Evolutionary conservation across 2,113 vertebrate genomes (phyloP).

Genomic region (Peromyscus polionotus): DNA sequence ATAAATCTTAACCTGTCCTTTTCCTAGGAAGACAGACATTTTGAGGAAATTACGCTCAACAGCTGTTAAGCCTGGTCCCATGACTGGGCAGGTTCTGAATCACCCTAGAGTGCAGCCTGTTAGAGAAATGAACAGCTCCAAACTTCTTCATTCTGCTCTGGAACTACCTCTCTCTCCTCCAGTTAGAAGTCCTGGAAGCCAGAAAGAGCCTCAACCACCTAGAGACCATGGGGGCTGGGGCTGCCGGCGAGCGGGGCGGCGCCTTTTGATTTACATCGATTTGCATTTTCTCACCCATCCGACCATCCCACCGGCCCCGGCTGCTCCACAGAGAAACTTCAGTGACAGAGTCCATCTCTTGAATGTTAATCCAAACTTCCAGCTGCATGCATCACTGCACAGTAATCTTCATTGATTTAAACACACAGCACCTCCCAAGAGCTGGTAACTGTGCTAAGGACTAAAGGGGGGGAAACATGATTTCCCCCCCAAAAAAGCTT

Average conservation of each 20-base stretch:
- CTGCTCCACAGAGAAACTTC: background rate
- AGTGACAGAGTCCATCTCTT: background rate
- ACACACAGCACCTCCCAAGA: background rate
- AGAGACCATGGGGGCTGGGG: too few species aligned
- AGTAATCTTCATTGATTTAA: background rate
- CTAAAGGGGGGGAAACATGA: background rate
- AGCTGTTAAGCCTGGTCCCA: background rate
- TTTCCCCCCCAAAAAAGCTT: background rate
- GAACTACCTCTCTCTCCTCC: background rate
- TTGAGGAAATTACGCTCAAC: constrained; percentile 54
- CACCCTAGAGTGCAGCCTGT: background rate
- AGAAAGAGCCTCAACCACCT: background rate
- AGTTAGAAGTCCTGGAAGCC: background rate
- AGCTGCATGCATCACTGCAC: background rate
- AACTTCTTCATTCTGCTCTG: constrained; percentile 1
- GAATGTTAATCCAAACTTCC: background rate
- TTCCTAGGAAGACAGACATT: constrained; percentile 25
- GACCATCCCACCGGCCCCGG: background rate
- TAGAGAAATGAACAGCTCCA: constrained; percentile 22
- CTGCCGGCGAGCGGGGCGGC: background rate
- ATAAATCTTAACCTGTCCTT: background rate
- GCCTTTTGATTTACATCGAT: background rate
- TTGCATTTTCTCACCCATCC: constrained; percentile 24
- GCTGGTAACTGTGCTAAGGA: background rate
- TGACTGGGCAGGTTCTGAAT: constrained; percentile 44